Evolutionary conservation across 2,888 invertebrate genomes (phyloP).

Genomic region (Ochropleura plecta): DNA sequence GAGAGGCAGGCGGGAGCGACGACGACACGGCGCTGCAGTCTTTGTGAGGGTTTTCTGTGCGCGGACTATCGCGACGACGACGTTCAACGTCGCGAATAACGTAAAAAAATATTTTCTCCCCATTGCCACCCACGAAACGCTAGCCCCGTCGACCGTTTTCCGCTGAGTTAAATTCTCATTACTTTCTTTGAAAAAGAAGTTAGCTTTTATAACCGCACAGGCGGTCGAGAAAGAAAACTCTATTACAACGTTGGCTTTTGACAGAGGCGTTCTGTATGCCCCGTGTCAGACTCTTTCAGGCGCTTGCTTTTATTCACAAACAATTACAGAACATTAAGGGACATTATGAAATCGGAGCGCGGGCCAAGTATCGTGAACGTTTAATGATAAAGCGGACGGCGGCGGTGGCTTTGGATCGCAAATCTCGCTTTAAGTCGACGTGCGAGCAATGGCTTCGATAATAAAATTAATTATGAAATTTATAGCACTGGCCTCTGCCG

Average conservation of each 20-base stretch:
- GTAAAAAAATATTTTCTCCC: slow-evolving; percentile 84
- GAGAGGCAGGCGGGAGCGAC: slow-evolving; percentile 75
- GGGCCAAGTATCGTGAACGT: slow-evolving; percentile 80
- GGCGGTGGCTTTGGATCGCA: slow-evolving; percentile 84
- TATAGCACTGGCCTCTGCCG: slow-evolving; percentile 76
- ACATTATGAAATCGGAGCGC: slow-evolving; percentile 79
- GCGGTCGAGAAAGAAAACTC: slow-evolving; percentile 84
- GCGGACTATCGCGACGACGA: slow-evolving; percentile 74
- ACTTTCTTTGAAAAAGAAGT: slow-evolving; percentile 87
- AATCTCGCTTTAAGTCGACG: slow-evolving; percentile 86
- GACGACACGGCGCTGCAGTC: slow-evolving; percentile 66
- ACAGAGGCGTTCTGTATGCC: slow-evolving; percentile 74
- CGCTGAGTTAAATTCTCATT: slow-evolving; percentile 89
- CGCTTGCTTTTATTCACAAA: slow-evolving; percentile 82
- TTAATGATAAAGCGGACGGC: slow-evolving; percentile 85
- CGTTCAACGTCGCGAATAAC: slow-evolving; percentile 78
- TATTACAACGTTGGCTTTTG: slow-evolving; percentile 87
- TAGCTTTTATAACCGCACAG: slow-evolving; percentile 85
- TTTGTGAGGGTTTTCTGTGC: slow-evolving; percentile 79
- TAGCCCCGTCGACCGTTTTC: slow-evolving; percentile 83
- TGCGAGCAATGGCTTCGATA: slow-evolving; percentile 83
- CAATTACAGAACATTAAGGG: slow-evolving; percentile 83
- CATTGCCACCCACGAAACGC: slow-evolving; percentile 78
- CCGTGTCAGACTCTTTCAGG: slow-evolving; percentile 77
- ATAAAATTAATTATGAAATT: slow-evolving; percentile 88